A percentile compares a stretch with the other conserved stretches of the same genome.
These are phyloP conservation scores for Protobothrops mucrosquamatus DNA, from an alignment of 2,113 vertebrate genomes.

Conservation along the genomic window DNA sequence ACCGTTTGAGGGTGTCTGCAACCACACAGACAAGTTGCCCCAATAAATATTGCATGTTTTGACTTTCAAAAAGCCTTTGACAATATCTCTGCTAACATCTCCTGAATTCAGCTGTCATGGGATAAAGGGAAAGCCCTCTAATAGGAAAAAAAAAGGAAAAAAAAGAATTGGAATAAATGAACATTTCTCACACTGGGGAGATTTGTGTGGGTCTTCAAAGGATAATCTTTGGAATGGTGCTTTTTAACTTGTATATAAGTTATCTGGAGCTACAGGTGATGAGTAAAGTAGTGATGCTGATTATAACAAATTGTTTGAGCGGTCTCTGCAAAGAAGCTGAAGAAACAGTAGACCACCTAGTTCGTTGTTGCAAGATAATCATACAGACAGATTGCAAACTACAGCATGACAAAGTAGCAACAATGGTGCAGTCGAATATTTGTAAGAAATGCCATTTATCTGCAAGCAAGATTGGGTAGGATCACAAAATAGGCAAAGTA, in stretches of 20 bases:
- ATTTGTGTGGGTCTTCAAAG: background rate
- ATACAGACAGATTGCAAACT: background rate
- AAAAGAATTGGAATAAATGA: background rate
- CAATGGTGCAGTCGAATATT: background rate
- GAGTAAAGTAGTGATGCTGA: background rate
- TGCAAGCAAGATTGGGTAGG: background rate
- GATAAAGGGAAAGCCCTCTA: no score
- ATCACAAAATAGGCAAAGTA: background rate
- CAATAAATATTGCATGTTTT: background rate
- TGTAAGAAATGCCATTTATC: background rate
- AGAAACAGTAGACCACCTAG: background rate
- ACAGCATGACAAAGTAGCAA: background rate
- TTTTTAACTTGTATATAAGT: background rate
- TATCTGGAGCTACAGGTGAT: background rate
- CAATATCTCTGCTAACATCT: background rate
- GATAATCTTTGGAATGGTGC: background rate
- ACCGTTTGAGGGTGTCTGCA: background rate
- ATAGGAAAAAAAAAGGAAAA: no score
- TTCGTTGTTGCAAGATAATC: background rate
- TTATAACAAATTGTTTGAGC: background rate
- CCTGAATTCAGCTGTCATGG: background rate
- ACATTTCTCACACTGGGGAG: background rate
- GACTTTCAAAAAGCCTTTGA: background rate
- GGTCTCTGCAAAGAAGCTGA: background rate
- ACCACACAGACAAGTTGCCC: background rate